phyloP scores from a whole-genome alignment of 1,140 invertebrate genomes.

The Ectropis grisescens region DNA sequence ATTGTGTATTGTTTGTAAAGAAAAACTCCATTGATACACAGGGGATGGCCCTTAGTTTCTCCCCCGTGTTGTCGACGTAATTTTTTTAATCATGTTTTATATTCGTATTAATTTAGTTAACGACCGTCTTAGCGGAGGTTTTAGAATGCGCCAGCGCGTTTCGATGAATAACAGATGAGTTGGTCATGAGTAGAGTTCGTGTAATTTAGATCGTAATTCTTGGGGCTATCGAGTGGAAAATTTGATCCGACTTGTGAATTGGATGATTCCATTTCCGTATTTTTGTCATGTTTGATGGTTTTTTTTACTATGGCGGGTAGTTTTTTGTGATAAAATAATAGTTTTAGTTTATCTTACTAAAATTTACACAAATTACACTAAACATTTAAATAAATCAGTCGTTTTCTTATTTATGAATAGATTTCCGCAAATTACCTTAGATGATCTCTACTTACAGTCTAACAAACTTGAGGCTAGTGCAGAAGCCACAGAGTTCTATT shows the following conservation, averaged over 20 bases:
- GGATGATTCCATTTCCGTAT: too few relatives aligned
- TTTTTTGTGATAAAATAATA: too few relatives aligned
- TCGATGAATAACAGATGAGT: slow-evolving; percentile 64
- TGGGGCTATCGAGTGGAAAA: slow-evolving; percentile 29
- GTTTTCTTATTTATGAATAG: too few relatives aligned
- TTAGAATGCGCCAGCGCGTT: slow-evolving; percentile 40
- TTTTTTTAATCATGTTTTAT: slow-evolving; percentile 70
- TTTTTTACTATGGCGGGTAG: too few relatives aligned
- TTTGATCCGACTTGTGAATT: slow-evolving; percentile 5
- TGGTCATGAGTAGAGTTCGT: slow-evolving; percentile 1
- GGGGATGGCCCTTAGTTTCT: slow-evolving; percentile 39
- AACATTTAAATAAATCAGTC: too few relatives aligned
- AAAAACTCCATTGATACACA: slow-evolving; percentile 47
- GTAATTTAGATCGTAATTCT: slow-evolving; percentile 9
- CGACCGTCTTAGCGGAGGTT: slow-evolving; percentile 43
- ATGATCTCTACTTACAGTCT: too few relatives aligned
- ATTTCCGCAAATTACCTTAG: too few relatives aligned
- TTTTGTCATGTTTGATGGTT: too few relatives aligned
- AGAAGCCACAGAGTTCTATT: too few relatives aligned
- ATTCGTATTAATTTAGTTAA: slow-evolving; percentile 67
- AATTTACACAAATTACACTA: too few relatives aligned
- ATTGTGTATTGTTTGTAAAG: slow-evolving; percentile 28
- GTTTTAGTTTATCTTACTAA: too few relatives aligned
- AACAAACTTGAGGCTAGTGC: too few relatives aligned
- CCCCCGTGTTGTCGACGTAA: slow-evolving; percentile 49